These are phyloP conservation scores for Agonopterix alstromeriana DNA, from an alignment of 2,888 invertebrate species.

Conservation along the genomic window DNA sequence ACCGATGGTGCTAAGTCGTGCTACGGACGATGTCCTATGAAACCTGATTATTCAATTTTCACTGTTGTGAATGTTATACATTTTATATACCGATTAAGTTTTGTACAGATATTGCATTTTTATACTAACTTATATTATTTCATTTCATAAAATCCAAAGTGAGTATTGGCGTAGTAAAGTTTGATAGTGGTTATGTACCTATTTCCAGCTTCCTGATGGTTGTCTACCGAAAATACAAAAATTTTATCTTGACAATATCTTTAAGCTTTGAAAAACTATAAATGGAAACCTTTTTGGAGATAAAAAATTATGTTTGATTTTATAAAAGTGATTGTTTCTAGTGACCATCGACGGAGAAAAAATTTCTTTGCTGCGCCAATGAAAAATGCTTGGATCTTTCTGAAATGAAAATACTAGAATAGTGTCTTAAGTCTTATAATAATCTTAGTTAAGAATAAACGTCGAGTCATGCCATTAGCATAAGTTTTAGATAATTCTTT, in stretches of 20 bases:
- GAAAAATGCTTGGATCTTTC: background rate
- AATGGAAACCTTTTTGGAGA: too few species aligned
- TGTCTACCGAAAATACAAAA: too few species aligned
- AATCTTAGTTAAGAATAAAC: slow-evolving; percentile 49
- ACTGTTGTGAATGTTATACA: slow-evolving; percentile 58
- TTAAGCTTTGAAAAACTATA: background rate
- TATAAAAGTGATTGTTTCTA: background rate
- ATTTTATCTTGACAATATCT: too few species aligned
- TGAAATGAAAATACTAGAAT: slow-evolving; percentile 15
- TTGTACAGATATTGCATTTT: slow-evolving; percentile 59
- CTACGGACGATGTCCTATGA: slow-evolving; percentile 63
- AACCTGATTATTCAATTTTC: slow-evolving; percentile 52
- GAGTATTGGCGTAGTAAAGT: background rate
- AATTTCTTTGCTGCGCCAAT: too few species aligned
- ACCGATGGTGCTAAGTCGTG: slow-evolving; percentile 70
- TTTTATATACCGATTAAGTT: slow-evolving; percentile 38
- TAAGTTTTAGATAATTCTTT: slow-evolving; percentile 28
- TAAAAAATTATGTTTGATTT: background rate
- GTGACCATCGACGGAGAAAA: too few species aligned
- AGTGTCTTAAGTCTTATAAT: background rate
- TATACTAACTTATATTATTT: slow-evolving; percentile 19
- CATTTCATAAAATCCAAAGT: slow-evolving; percentile 2
- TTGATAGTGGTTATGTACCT: too few species aligned
- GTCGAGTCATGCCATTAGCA: slow-evolving; percentile 73
- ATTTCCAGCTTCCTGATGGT: too few species aligned